A percentile compares a stretch with the other conserved stretches of the same genome.
Evolutionary conservation across 2,888 invertebrate species (phyloP).

Genomic region (Volucella inflata): DNA sequence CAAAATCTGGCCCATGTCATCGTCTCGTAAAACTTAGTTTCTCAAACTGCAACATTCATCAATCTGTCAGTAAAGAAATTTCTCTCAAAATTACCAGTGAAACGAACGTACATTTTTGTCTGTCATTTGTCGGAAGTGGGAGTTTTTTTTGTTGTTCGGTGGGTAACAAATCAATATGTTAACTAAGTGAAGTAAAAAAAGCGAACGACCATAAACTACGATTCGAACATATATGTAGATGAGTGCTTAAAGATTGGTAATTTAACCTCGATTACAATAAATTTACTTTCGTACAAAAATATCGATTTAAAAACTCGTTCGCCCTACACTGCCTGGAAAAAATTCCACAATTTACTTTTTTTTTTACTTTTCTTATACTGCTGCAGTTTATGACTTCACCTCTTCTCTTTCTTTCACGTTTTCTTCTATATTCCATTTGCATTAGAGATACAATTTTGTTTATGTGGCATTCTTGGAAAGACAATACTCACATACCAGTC

Average conservation of each 20-base stretch:
- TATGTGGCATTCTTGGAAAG: conserved; percentile 78
- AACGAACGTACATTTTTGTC: conserved; percentile 41
- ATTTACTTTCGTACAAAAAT: background rate
- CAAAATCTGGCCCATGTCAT: no score
- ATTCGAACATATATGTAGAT: conserved; percentile 24
- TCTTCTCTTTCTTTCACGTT: conserved; percentile 16
- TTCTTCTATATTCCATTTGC: conserved; percentile 34
- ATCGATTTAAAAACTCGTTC: conserved; percentile 2
- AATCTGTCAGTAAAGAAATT: conserved; percentile 28
- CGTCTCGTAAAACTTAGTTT: no score
- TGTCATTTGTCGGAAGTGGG: conserved; percentile 60
- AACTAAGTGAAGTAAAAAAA: conserved; percentile 46
- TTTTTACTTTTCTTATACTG: conserved; percentile 12
- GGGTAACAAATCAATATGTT: conserved; percentile 63
- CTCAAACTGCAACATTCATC: conserved; percentile 23
- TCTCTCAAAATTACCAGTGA: conserved; percentile 10
- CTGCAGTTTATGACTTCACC: background rate
- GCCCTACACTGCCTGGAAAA: conserved; percentile 13
- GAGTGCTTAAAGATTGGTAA: conserved; percentile 52
- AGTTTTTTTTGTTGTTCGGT: conserved; percentile 51
- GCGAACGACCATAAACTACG: conserved; percentile 22
- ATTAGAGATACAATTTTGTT: conserved; percentile 76
- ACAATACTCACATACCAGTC: conserved; percentile 23
- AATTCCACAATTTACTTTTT: conserved; percentile 25
- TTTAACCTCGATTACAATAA: conserved; percentile 9